Evolutionary conservation across 2,797 vertebrate genomes (phyloP), one percentile per base, ranked within the genome.

Genomic region (Tympanoctomys barrerae): DNA sequence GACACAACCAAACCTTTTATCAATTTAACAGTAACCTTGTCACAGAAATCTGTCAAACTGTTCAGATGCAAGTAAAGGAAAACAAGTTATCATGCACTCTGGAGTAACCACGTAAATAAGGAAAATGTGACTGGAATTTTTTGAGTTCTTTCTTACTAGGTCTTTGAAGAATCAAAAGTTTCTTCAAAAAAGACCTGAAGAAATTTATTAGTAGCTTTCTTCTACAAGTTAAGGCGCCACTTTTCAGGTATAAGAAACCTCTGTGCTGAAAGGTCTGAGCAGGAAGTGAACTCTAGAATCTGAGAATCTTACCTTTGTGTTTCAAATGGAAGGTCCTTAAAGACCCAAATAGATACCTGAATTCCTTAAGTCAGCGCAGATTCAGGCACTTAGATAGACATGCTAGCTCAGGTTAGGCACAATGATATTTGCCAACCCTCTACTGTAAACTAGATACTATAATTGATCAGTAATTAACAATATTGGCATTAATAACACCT

Each of bases 1-100:
- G 54, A 98, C 98, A 97, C 98, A 97, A 98, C 98, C 97, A 98
- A 99, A 98, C 97, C 98, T 98, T 98, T 98, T 98, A 99, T 98
- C 98, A 98, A 98, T 98, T 98, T 98, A 97, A 98, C 97, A 97
- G 97, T 98, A 98, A 98, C 98, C 98, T 98, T 98, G 98, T 98
- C 98, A 98, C 96, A 91, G 97, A 97, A 92, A 98, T 98, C 98
- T 98, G 98, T 98, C 98, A 98, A 97, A 97, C 97, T 93, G 96
- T 95, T 98, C 97, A 95, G 95, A 98, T 95, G 97, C 94, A 98
- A 98, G 97, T 96, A 97, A 98, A 98, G 97, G 94, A 98, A 98
- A 98, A 98, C 97, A 98, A 98, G 97, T 97, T 97, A 97, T 98
- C 98, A 93, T 96, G 94, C 77, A 89, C 97, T 97, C 79, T 66